These are phyloP conservation scores for Dysdera silvatica DNA, from an alignment of 1,140 invertebrate species.

Conservation along the genomic window DNA sequence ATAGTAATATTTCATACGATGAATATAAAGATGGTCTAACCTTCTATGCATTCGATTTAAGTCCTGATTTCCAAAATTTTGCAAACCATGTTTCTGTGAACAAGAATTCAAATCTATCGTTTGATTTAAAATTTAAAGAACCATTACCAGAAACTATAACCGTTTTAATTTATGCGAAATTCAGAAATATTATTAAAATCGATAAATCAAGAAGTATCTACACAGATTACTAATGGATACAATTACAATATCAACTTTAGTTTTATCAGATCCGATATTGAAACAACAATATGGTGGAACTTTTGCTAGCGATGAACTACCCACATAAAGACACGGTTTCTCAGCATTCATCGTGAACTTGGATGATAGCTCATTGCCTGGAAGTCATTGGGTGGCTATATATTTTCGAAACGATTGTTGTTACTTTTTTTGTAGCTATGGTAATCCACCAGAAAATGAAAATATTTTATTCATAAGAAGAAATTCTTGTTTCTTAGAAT, in stretches of 20 bases:
- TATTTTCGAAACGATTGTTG: neutral
- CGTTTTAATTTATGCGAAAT: conserved; percentile 3
- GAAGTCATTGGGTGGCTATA: neutral
- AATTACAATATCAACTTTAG: neutral
- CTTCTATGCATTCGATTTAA: neutral
- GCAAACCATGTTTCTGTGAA: neutral
- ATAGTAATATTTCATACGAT: neutral
- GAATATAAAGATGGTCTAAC: conserved; percentile 4
- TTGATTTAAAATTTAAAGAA: neutral
- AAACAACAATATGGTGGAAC: neutral
- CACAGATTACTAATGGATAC: conserved; percentile 8
- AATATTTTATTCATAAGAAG: too few relatives aligned
- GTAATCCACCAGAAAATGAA: too few relatives aligned
- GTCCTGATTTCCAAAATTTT: neutral
- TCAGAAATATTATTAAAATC: neutral
- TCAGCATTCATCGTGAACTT: neutral
- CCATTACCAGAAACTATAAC: neutral
- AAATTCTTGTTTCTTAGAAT: too few relatives aligned
- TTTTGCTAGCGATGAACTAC: neutral
- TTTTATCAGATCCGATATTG: neutral
- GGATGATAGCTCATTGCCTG: neutral
- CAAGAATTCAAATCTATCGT: neutral
- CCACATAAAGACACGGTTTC: neutral
- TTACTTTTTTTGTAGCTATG: neutral
- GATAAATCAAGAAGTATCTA: neutral